Conservation (phyloP, 2,797 vertebrate species). For the Anguilla marmorata region DNA sequence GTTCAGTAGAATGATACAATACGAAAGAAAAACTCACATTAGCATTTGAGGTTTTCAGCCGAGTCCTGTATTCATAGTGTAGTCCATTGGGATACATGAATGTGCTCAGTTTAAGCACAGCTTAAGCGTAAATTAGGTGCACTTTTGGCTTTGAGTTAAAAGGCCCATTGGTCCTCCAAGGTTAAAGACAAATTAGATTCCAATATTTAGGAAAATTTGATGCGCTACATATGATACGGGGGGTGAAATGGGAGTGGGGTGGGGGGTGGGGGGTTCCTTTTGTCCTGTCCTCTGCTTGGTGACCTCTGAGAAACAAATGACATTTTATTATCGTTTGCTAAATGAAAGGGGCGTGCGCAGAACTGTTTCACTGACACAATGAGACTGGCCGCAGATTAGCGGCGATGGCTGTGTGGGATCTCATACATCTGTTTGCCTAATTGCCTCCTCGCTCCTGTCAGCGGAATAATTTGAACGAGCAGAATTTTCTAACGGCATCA, state of each 20-base stretch:
- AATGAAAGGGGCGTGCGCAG: constrained; percentile 7
- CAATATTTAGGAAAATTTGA: background rate
- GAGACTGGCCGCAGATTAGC: constrained; percentile 9
- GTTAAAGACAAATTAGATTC: background rate
- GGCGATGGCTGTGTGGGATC: background rate
- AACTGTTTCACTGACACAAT: background rate
- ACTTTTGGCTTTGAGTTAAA: background rate
- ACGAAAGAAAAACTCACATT: too few relatives aligned
- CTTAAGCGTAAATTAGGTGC: background rate
- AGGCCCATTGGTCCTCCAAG: background rate
- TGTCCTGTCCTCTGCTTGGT: background rate
- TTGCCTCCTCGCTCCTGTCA: background rate
- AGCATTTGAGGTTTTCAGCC: background rate
- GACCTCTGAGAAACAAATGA: background rate
- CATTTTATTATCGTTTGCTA: background rate
- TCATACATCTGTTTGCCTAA: background rate
- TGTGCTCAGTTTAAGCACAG: background rate
- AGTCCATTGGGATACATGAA: background rate
- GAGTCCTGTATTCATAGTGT: background rate
- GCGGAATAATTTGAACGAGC: constrained; percentile 4
- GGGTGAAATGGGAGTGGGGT: too few relatives aligned
- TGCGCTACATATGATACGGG: background rate
- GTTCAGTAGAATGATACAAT: too few relatives aligned
- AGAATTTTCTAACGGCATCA: background rate
- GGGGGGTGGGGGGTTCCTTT: background rate